Percentiles rank a stretch among this genome's conserved stretches.
phyloP scores from a whole-genome alignment of 2,888 invertebrate genomes.

The Tetramorium bicarinatum region DNA sequence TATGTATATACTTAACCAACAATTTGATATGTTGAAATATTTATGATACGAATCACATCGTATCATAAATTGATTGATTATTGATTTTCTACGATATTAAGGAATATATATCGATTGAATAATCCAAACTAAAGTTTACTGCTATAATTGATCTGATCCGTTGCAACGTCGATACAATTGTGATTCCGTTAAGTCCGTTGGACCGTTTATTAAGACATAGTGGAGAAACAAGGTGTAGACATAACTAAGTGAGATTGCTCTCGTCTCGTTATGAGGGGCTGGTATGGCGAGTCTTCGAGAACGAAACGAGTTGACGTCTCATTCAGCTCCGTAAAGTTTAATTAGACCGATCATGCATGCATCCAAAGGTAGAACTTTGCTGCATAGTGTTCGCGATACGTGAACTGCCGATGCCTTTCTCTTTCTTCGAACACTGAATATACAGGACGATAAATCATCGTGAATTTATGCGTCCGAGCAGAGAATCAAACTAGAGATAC shows the following conservation, averaged over 20 bases:
- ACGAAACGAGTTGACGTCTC: conserved; percentile 70
- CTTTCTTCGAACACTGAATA: conserved; percentile 56
- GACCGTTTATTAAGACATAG: not conserved
- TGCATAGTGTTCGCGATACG: conserved; percentile 32
- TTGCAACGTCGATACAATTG: not conserved
- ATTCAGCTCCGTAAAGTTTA: conserved; percentile 65
- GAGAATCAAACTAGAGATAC: conserved; percentile 66
- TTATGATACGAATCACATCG: not conserved
- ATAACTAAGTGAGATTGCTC: conserved; percentile 16
- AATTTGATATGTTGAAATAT: conserved; percentile 4
- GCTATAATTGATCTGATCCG: not conserved
- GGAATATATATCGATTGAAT: not conserved
- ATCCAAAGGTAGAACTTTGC: conserved; percentile 35
- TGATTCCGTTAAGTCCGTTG: conserved; percentile 28
- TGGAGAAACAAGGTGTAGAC: conserved; percentile 9
- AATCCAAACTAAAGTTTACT: not conserved
- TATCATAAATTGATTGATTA: not conserved
- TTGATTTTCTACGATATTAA: not conserved
- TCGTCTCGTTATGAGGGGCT: conserved; percentile 8
- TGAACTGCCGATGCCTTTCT: conserved; percentile 42
- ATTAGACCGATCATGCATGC: conserved; percentile 71
- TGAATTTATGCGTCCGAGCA: conserved; percentile 60
- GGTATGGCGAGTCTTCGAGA: conserved; percentile 35
- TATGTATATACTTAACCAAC: not conserved
- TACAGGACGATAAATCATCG: conserved; percentile 76